Conservation (phyloP, 2,113 vertebrate genomes). For the Phylloscopus whistleri region DNA sequence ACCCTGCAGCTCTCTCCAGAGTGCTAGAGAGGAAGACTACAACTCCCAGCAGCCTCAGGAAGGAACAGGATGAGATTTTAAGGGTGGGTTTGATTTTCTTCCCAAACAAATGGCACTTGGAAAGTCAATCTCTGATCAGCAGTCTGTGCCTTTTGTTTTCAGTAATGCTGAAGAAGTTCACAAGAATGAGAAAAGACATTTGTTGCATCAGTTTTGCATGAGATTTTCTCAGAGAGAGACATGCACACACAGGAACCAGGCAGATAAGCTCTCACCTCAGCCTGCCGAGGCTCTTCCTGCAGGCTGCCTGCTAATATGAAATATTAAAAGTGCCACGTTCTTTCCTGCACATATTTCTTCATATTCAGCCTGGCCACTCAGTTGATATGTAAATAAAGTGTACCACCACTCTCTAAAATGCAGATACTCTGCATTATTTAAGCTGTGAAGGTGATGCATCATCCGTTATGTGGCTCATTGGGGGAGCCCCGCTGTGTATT, state of each 20-base stretch:
- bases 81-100: neutral
- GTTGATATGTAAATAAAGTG: slow-evolving; percentile 86
- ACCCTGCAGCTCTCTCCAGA: fast-evolving
- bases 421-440: slow-evolving; percentile 81
- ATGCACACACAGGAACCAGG: neutral
- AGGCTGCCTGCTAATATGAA: slow-evolving; percentile 62
- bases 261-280: neutral
- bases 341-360: slow-evolving; percentile 72
- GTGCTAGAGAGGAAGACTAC: neutral
- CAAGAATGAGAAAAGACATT: neutral
- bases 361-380: slow-evolving; percentile 73
- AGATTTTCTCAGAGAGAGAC: neutral
- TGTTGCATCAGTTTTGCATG: neutral
- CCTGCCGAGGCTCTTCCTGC: slow-evolving; percentile 27
- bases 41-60: slow-evolving; percentile 45
- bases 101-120: neutral
- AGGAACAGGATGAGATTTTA: neutral
- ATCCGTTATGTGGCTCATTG: slow-evolving; percentile 83
- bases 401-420: slow-evolving; percentile 66
- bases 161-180: neutral
- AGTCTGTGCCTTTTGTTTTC: neutral
- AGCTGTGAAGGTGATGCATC: slow-evolving; percentile 76
- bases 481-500: slow-evolving; percentile 81
- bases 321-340: slow-evolving; percentile 72
- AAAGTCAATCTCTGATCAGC: neutral